phyloP scores from a whole-genome alignment of 1,140 invertebrate genomes.

The Papilio polytes region DNA sequence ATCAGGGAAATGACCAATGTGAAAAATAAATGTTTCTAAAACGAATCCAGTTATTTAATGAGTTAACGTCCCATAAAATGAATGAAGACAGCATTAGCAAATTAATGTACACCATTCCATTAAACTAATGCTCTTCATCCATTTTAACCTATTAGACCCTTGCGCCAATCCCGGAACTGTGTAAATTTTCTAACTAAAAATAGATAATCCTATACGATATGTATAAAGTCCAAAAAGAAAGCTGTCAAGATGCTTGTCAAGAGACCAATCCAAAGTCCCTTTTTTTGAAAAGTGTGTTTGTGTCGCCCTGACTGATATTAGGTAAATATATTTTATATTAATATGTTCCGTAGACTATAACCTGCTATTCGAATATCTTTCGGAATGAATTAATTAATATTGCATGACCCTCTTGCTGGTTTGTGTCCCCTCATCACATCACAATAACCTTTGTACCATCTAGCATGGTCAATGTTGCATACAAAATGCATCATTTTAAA shows the following conservation, averaged over 20 bases:
- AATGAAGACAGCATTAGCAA: conserved; percentile 49
- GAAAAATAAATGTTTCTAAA: conserved; percentile 81
- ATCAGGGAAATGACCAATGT: conserved; percentile 78
- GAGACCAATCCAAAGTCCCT: conserved; percentile 64
- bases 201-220: conserved; percentile 37
- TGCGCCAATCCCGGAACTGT: conserved; percentile 42
- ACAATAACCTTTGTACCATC: conserved; percentile 58
- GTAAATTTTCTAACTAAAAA: conserved; percentile 34
- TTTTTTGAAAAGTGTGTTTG: conserved; percentile 77
- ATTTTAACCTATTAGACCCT: conserved; percentile 51
- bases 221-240: conserved; percentile 65
- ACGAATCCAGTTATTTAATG: conserved; percentile 52
- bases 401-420: conserved; percentile 73
- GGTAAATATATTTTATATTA: conserved; percentile 82
- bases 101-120: conserved; percentile 20
- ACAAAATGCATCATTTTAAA: conserved; percentile 12
- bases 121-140: conserved; percentile 49
- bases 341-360: conserved; percentile 74
- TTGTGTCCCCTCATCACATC: conserved; percentile 67
- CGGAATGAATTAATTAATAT: conserved; percentile 80
- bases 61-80: conserved; percentile 49
- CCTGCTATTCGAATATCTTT: conserved; percentile 72
- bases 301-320: conserved; percentile 77
- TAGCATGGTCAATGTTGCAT: conserved; percentile 66
- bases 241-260: conserved; percentile 82